Evolutionary conservation across 2,888 invertebrate species (phyloP), one percentile per base, ranked within the genome.

Genomic region (Dendrolimus pini): DNA sequence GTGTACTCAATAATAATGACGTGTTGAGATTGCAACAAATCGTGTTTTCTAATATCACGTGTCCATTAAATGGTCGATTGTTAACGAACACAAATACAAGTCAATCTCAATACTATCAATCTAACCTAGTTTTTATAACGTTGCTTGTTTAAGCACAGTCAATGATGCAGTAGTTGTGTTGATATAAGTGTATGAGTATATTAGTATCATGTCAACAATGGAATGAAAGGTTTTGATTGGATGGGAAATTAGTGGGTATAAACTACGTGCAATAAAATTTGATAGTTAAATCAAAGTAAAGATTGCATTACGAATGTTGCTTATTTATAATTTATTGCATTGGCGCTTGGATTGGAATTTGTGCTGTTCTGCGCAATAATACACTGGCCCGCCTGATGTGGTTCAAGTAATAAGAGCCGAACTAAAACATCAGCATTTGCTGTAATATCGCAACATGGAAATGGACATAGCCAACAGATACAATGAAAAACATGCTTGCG

Each of bases 291-390:
- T 18, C 18, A 9, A 18, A 18, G 41, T 10, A 9, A 8, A 30
- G 30, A 6, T 30, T 30, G 30, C 30, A 30, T 30, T 30, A 30
- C 30, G 30, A 14, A 65, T 63, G 61, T 57, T 59, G 60, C 61
- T 65, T 65, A 61, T 65, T 67, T 66, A 67, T 64, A 60, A 65
- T 63, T 70, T 67, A 65, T 66, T 59, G 61, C 58, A 64, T 62
- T 64, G 56, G 58, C 54, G 65, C 54, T 30, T 59, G 61, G 65
- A 61, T 54, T 67, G 63, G 66, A 72, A 73, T 76, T 70, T 61
- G 65, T 67, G 62, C 66, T 63, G 64, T 68, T 66, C 63, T 66
- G 63, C 70, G 68, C 68, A 70, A 58, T 68, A 66, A 71, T 70
- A 65, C 66, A 62, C 63, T 56, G 54, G 65, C 61, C 59, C 63